A percentile compares a stretch with the other conserved stretches of the same genome.
phyloP scores from a whole-genome alignment of 2,113 vertebrate species.

The Cranoglanis bouderius region DNA sequence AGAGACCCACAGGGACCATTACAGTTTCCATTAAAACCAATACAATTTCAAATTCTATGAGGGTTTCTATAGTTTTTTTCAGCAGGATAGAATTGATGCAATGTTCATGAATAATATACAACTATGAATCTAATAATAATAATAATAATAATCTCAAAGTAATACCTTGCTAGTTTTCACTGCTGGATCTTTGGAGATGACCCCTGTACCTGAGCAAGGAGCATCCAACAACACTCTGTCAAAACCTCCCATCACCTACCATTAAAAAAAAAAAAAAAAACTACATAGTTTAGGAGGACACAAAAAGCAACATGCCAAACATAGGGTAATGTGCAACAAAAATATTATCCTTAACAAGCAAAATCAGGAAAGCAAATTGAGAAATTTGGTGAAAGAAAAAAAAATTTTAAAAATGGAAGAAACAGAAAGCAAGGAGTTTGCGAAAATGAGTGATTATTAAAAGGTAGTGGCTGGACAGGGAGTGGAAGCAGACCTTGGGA shows the following conservation, averaged over 20 bases:
- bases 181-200: slow-evolving; percentile 94
- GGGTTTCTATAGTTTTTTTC: too few relatives aligned
- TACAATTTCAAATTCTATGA: too few relatives aligned
- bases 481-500: slow-evolving; percentile 81
- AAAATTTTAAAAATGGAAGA: background rate
- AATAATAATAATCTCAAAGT: background rate
- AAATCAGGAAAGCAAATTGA: background rate
- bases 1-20: too few relatives aligned
- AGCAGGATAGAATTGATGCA: background rate
- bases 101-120: background rate
- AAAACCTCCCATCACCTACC: slow-evolving; percentile 91
- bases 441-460: background rate
- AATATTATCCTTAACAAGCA: background rate
- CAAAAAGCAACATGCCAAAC: background rate
- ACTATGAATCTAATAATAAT: background rate
- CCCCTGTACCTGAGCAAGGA: slow-evolving; percentile 92
- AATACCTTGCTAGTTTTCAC: slow-evolving; percentile 95
- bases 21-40: too few relatives aligned
- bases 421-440: background rate
- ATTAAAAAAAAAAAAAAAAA: slow-evolving; percentile 5
- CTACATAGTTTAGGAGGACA: background rate
- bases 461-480: background rate
- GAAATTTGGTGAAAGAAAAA: background rate
- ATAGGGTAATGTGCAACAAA: background rate
- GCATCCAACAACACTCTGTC: slow-evolving; percentile 93